phyloP scores from a whole-genome alignment of 2,113 vertebrate genomes.

The Gila orcuttii region DNA sequence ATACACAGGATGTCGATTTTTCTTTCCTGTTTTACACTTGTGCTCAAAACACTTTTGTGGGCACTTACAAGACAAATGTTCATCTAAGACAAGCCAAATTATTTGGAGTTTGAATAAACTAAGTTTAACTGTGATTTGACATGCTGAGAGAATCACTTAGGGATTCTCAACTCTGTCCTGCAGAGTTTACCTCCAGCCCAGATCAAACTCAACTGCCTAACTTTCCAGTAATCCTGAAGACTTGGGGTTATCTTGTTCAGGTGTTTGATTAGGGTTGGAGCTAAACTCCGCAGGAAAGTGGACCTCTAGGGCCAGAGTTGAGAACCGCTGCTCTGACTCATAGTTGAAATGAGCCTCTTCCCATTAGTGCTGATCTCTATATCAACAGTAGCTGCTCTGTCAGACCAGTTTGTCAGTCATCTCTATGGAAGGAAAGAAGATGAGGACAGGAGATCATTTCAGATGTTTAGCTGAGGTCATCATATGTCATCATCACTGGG shows the following conservation, averaged over 20 bases:
- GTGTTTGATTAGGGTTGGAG: too few species aligned
- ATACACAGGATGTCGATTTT: conserved; percentile 48
- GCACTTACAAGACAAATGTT: background rate
- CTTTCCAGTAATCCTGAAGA: too few species aligned
- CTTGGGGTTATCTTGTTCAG: too few species aligned
- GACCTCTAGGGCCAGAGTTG: too few species aligned
- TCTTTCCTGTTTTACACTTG: conserved; percentile 53
- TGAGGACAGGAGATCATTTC: background rate
- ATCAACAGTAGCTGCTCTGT: background rate
- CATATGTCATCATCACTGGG: background rate
- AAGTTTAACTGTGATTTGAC: too few species aligned
- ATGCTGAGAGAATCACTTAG: background rate
- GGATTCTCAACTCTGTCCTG: too few species aligned
- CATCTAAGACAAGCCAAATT: background rate
- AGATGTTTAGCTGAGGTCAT: conserved; percentile 1
- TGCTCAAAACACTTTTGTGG: conserved; percentile 24
- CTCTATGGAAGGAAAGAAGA: background rate
- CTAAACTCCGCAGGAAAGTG: too few species aligned
- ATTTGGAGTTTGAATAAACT: background rate
- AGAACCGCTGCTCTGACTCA: too few species aligned
- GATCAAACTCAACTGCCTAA: too few species aligned
- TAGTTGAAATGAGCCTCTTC: too few species aligned
- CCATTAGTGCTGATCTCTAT: background rate
- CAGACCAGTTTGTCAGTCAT: background rate
- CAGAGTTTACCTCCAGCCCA: too few species aligned